These are phyloP conservation scores for Periophthalmus magnuspinnatus DNA, from an alignment of 2,797 vertebrate species.

Conservation along the genomic window DNA sequence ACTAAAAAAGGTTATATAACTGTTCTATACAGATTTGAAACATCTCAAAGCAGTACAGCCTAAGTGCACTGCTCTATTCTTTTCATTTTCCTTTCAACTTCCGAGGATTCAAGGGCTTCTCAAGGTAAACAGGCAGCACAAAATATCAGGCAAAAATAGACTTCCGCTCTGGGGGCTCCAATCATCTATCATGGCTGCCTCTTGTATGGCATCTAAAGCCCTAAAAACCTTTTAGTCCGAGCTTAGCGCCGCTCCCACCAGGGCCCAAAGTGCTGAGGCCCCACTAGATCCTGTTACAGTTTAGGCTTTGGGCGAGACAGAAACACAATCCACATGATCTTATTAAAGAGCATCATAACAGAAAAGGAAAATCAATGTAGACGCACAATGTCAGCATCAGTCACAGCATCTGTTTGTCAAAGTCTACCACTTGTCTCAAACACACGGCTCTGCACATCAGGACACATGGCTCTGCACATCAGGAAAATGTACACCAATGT, in stretches of 20 bases:
- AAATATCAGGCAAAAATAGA: conserved; percentile 29
- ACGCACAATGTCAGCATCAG: conserved; percentile 13
- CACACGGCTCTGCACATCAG: neutral
- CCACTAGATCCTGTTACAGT: conserved; percentile 9
- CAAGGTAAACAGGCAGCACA: conserved; percentile 15
- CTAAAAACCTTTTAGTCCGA: conserved; percentile 24
- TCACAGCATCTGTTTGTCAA: conserved; percentile 8
- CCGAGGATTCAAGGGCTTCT: conserved; percentile 25
- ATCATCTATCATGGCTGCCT: neutral
- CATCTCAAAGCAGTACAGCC: conserved; percentile 3
- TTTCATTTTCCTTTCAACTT: neutral
- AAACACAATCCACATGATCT: conserved; percentile 12
- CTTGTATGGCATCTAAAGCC: neutral
- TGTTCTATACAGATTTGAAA: conserved; percentile 20
- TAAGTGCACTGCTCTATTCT: neutral
- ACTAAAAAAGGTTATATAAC: neutral
- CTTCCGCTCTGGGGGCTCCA: conserved; percentile 4
- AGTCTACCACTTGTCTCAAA: conserved; percentile 5
- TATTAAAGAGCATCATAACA: conserved; percentile 12
- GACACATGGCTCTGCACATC: neutral
- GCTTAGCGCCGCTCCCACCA: neutral
- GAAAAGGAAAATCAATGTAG: conserved; percentile 16
- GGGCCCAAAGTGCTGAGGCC: conserved; percentile 18
- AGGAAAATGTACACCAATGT: neutral
- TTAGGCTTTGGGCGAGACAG: neutral